Conservation (phyloP, 2,888 invertebrate genomes). For the Dasypolia templi region DNA sequence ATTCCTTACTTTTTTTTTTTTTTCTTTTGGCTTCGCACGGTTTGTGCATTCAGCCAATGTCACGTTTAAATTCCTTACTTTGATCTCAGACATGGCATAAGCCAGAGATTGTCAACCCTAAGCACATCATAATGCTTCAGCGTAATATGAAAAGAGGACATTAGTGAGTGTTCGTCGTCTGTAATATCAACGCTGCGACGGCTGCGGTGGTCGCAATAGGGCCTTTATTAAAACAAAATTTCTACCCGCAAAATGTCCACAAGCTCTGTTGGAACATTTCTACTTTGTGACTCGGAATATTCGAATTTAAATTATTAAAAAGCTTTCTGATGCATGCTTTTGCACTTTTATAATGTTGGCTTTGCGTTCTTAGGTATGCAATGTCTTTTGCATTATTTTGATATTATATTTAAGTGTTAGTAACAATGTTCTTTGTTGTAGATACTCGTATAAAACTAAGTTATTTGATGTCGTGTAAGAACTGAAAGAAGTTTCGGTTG, state of each 20-base stretch:
- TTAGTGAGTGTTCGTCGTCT: constrained; percentile 87
- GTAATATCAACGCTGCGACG: constrained; percentile 86
- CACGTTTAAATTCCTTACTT: constrained; percentile 70
- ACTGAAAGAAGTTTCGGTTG: constrained; percentile 13
- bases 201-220: constrained; percentile 83
- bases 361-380: constrained; percentile 20
- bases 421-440: constrained; percentile 14
- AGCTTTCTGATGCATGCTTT: constrained; percentile 56
- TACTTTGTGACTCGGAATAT: constrained; percentile 67
- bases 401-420: constrained; percentile 35
- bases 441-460: constrained; percentile 34
- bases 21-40: no score
- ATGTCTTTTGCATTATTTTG: constrained; percentile 32
- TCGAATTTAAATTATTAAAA: constrained; percentile 74
- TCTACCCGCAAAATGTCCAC: constrained; percentile 87
- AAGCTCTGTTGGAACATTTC: constrained; percentile 76
- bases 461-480: constrained; percentile 17
- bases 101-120: constrained; percentile 85
- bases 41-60: no score
- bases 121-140: constrained; percentile 87
- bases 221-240: constrained; percentile 90
- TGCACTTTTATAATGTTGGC: constrained; percentile 40
- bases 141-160: constrained; percentile 87
- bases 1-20: constrained; percentile 71
- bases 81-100: constrained; percentile 75